These are phyloP conservation scores for Cosmorhoe ocellata DNA, from an alignment of 2,888 invertebrate species.

Conservation along the genomic window DNA sequence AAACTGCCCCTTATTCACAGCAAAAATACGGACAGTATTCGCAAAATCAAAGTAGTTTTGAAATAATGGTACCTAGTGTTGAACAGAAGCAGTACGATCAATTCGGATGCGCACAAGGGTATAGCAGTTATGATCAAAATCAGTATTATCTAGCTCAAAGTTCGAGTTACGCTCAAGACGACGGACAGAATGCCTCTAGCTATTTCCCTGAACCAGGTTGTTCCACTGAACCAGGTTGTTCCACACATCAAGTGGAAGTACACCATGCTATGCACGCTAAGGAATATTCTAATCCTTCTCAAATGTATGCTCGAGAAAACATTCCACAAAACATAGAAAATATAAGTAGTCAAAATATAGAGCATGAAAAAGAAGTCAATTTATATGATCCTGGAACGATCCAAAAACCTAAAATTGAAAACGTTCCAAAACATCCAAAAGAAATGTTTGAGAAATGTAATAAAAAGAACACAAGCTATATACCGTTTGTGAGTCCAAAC, in stretches of 20 bases:
- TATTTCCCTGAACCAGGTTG: slow-evolving; percentile 26
- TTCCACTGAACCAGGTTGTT: slow-evolving; percentile 14
- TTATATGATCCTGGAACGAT: slow-evolving; percentile 14
- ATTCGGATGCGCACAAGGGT: slow-evolving; percentile 26
- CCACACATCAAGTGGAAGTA: too few species aligned
- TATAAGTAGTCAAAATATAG: slow-evolving; percentile 1
- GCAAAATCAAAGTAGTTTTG: slow-evolving; percentile 46
- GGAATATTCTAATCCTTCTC: slow-evolving; percentile 4
- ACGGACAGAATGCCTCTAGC: slow-evolving; percentile 31
- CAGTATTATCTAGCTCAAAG: slow-evolving; percentile 33
- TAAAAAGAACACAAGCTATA: background rate
- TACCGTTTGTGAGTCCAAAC: slow-evolving; percentile 4
- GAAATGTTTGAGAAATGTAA: background rate
- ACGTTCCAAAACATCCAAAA: background rate
- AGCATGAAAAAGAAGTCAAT: slow-evolving; percentile 1
- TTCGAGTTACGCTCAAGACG: slow-evolving; percentile 34
- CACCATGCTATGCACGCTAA: slow-evolving; percentile 15
- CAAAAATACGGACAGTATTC: slow-evolving; percentile 33
- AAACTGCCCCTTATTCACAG: slow-evolving; percentile 36
- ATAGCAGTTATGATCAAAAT: slow-evolving; percentile 26
- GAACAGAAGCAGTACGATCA: slow-evolving; percentile 32
- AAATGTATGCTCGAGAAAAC: slow-evolving; percentile 23
- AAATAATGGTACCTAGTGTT: slow-evolving; percentile 52
- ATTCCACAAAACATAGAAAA: slow-evolving; percentile 23
- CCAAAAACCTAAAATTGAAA: slow-evolving; percentile 8